Conservation (phyloP, 2,797 vertebrate genomes). For the Muscicapa striata region DNA sequence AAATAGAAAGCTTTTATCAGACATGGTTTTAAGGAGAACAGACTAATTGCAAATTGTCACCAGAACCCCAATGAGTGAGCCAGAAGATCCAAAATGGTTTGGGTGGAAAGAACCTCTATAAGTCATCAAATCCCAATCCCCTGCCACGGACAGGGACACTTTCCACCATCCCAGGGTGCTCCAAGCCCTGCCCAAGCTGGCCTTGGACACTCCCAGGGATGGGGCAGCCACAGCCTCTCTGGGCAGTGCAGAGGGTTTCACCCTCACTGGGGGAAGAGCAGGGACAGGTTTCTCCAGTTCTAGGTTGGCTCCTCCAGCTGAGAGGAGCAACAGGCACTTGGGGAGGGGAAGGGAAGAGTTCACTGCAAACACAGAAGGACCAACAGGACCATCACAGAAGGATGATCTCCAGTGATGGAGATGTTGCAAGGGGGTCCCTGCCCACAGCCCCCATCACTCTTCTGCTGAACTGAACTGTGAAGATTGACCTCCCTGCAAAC, state of each 20-base stretch:
- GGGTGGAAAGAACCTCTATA: neutral
- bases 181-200: neutral
- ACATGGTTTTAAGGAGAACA: neutral
- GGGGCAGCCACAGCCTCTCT: neutral
- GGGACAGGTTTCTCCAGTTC: neutral
- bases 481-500: neutral
- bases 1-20: neutral
- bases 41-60: neutral
- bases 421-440: neutral
- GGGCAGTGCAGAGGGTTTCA: neutral
- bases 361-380: neutral
- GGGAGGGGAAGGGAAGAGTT: neutral
- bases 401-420: neutral
- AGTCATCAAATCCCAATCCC: neutral
- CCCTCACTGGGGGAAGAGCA: neutral
- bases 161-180: neutral
- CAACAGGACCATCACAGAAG: accelerated
- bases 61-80: accelerated
- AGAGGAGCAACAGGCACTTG: neutral
- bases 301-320: neutral
- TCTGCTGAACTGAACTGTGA: neutral
- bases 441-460: neutral
- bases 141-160: neutral
- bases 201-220: neutral
- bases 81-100: neutral